phyloP scores from a whole-genome alignment of 92 coral and sea anemone species.

The Porites rus region DNA sequence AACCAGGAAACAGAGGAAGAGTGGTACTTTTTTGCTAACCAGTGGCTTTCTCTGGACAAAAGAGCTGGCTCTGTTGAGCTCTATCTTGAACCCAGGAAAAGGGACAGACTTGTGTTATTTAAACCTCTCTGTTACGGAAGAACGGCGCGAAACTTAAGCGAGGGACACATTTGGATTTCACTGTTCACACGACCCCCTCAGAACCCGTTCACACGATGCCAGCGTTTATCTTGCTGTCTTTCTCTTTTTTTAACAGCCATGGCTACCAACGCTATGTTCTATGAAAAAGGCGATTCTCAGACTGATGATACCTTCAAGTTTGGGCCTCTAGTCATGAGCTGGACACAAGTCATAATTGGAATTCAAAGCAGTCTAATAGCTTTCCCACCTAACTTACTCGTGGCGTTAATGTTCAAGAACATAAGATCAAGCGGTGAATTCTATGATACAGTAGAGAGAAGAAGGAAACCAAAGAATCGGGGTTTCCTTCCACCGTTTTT shows the following conservation, averaged over 20 bases:
- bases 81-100: conserved; percentile 47
- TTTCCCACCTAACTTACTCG: conserved; percentile 72
- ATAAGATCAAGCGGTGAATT: conserved; percentile 30
- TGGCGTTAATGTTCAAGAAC: conserved; percentile 76
- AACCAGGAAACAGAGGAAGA: conserved; percentile 49
- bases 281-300: conserved; percentile 68
- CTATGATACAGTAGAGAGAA: not conserved
- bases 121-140: conserved; percentile 68
- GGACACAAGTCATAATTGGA: conserved; percentile 74
- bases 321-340: conserved; percentile 83
- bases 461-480: not conserved
- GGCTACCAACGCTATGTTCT: conserved; percentile 88
- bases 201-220: conserved; percentile 78
- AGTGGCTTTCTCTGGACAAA: conserved; percentile 83
- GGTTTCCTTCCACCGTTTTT: not conserved
- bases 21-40: conserved; percentile 73
- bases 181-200: conserved; percentile 73
- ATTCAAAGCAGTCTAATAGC: conserved; percentile 47
- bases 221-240: conserved; percentile 81
- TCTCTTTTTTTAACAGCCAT: conserved; percentile 79
- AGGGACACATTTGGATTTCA: conserved; percentile 76
- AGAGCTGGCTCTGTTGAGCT: conserved; percentile 66
- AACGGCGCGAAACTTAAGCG: conserved; percentile 71
- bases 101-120: conserved; percentile 49
- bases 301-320: not conserved